These are phyloP conservation scores for Genyomyrus donnyi DNA, from an alignment of 2,113 vertebrate species.

Conservation along the genomic window DNA sequence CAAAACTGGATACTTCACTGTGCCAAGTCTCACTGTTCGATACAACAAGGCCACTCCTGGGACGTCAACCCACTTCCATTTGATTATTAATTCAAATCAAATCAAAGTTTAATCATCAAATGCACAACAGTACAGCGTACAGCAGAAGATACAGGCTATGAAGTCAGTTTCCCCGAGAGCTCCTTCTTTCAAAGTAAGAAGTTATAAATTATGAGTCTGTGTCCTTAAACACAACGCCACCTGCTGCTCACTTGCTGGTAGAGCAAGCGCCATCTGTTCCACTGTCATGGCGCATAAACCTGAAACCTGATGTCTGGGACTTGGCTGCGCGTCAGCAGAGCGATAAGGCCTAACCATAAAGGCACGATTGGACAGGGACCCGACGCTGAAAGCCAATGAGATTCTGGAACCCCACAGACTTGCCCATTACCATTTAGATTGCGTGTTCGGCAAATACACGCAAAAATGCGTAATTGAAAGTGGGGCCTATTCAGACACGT, in stretches of 20 bases:
- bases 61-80: background rate
- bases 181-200: background rate
- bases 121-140: background rate
- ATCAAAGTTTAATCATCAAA: background rate
- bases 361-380: background rate
- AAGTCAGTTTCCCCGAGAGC: background rate
- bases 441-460: slow-evolving; percentile 37
- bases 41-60: background rate
- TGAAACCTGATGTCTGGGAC: background rate
- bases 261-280: background rate
- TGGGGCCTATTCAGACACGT: slow-evolving; percentile 32
- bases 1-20: background rate
- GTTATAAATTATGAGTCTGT: background rate
- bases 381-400: background rate
- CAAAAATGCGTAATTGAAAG: slow-evolving; percentile 55
- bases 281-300: background rate
- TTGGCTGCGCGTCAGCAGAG: background rate
- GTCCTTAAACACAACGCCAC: background rate
- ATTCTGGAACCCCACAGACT: slow-evolving; percentile 22
- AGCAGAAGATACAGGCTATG: background rate
- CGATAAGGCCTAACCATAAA: background rate
- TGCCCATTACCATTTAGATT: slow-evolving; percentile 57
- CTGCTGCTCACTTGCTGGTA: background rate
- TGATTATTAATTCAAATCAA: background rate
- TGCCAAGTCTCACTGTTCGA: background rate